Evolutionary conservation across 2,888 invertebrate genomes (phyloP).

Genomic region (Drosophila neonasuta): DNA sequence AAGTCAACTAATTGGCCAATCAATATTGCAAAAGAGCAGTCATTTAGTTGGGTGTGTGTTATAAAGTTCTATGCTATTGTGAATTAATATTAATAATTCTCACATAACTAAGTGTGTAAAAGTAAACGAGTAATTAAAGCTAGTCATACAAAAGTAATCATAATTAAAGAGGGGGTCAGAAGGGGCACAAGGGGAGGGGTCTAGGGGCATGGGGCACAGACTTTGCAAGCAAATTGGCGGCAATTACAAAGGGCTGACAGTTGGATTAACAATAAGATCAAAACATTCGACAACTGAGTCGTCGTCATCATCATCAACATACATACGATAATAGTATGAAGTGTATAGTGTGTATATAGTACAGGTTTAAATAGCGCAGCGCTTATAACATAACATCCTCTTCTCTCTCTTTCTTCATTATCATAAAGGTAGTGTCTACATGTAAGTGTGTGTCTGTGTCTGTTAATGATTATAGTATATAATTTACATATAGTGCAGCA

Average conservation of each 20-base stretch:
- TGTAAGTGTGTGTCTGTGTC: slow-evolving; percentile 30
- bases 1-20: slow-evolving; percentile 40
- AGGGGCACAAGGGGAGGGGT: neutral
- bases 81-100: slow-evolving; percentile 70
- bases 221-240: slow-evolving; percentile 72
- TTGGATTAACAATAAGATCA: slow-evolving; percentile 53
- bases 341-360: slow-evolving; percentile 47
- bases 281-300: slow-evolving; percentile 48
- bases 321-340: slow-evolving; percentile 54
- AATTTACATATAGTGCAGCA: slow-evolving; percentile 64
- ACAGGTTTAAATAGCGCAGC: slow-evolving; percentile 65
- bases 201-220: slow-evolving; percentile 8
- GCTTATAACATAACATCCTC: slow-evolving; percentile 48
- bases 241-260: slow-evolving; percentile 61
- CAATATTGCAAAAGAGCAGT: slow-evolving; percentile 44
- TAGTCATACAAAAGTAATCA: slow-evolving; percentile 61
- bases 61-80: slow-evolving; percentile 31
- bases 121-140: slow-evolving; percentile 62
- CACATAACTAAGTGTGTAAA: slow-evolving; percentile 70
- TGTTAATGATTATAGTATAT: slow-evolving; percentile 33
- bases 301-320: slow-evolving; percentile 31
- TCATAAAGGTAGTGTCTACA: slow-evolving; percentile 31
- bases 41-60: slow-evolving; percentile 26
- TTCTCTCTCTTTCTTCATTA: slow-evolving; percentile 1
- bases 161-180: slow-evolving; percentile 45